A percentile compares a stretch with the other conserved stretches of the same genome.
phyloP scores from a whole-genome alignment of 2,888 invertebrate genomes.

The Ormia ochracea region DNA sequence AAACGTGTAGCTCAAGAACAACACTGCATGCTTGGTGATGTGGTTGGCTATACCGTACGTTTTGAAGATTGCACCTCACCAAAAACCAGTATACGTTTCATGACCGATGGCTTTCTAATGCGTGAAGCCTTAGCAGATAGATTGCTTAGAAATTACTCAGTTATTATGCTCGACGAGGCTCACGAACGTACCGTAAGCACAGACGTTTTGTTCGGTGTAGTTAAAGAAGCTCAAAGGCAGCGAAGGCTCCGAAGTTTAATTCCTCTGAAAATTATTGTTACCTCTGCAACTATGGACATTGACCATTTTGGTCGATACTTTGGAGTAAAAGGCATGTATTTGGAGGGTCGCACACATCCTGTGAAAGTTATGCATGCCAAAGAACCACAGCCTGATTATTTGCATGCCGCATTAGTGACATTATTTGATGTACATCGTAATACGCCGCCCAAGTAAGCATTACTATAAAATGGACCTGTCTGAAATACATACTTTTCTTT shows the following conservation, averaged over 20 bases:
- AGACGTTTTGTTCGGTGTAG: slow-evolving; percentile 94
- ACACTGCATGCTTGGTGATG: slow-evolving; percentile 79
- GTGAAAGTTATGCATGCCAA: slow-evolving; percentile 86
- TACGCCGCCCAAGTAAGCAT: slow-evolving; percentile 85
- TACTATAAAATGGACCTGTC: too few relatives aligned
- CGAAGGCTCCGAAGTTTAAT: slow-evolving; percentile 79
- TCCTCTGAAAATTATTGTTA: slow-evolving; percentile 87
- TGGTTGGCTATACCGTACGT: slow-evolving; percentile 88
- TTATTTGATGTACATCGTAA: slow-evolving; percentile 92
- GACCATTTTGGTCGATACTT: slow-evolving; percentile 95
- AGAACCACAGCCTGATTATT: slow-evolving; percentile 88
- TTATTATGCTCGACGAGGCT: slow-evolving; percentile 94
- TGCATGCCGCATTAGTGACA: slow-evolving; percentile 88
- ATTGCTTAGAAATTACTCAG: slow-evolving; percentile 85
- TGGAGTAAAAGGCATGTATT: slow-evolving; percentile 89
- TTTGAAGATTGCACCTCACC: slow-evolving; percentile 92
- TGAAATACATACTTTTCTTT: too few relatives aligned
- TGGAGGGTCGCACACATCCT: slow-evolving; percentile 92
- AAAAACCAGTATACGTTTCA: slow-evolving; percentile 90
- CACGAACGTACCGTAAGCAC: slow-evolving; percentile 97
- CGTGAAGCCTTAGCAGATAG: slow-evolving; percentile 91
- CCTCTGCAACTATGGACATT: slow-evolving; percentile 98
- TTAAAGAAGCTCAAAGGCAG: slow-evolving; percentile 89
- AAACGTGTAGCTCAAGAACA: slow-evolving; percentile 93
- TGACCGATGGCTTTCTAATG: slow-evolving; percentile 96